These are phyloP conservation scores for Brachionus koreanus DNA, from an alignment of 1,140 invertebrate genomes.

Conservation along the genomic window DNA sequence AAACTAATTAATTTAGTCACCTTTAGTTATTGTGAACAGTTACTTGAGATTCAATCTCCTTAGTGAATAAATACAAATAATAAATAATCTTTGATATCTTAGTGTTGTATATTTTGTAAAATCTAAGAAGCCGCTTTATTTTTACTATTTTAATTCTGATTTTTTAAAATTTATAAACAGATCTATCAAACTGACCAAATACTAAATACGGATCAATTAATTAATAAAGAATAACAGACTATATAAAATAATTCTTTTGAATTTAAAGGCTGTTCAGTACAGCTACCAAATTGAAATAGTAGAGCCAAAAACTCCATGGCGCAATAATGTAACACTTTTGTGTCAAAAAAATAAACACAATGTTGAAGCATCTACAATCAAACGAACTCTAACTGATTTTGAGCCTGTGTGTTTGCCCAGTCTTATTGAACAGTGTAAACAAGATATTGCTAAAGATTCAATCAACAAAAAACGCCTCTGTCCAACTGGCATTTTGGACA, in stretches of 20 bases:
- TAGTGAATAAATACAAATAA: no score
- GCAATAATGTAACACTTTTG: background rate
- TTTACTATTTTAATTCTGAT: no score
- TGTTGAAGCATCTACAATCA: background rate
- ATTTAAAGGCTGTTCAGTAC: slow-evolving; percentile 16
- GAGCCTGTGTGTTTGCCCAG: background rate
- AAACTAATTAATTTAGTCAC: no score
- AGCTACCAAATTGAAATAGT: slow-evolving; percentile 26
- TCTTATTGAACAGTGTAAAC: background rate
- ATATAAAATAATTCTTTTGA: background rate
- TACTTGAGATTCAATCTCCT: no score
- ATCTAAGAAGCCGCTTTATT: no score
- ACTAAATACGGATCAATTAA: background rate
- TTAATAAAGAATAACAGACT: background rate
- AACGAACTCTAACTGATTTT: background rate
- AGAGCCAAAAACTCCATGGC: slow-evolving; percentile 40
- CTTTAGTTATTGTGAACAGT: no score
- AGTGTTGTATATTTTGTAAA: no score
- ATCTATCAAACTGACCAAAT: no score
- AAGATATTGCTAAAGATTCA: background rate
- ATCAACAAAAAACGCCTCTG: background rate
- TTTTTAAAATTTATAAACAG: no score
- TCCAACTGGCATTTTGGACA: background rate
- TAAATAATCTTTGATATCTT: no score
- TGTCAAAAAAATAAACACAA: slow-evolving; percentile 1